A percentile compares a stretch with the other conserved stretches of the same genome.
These are phyloP conservation scores for Sphaeramia orbicularis DNA, from an alignment of 2,797 vertebrate species.

Conservation along the genomic window DNA sequence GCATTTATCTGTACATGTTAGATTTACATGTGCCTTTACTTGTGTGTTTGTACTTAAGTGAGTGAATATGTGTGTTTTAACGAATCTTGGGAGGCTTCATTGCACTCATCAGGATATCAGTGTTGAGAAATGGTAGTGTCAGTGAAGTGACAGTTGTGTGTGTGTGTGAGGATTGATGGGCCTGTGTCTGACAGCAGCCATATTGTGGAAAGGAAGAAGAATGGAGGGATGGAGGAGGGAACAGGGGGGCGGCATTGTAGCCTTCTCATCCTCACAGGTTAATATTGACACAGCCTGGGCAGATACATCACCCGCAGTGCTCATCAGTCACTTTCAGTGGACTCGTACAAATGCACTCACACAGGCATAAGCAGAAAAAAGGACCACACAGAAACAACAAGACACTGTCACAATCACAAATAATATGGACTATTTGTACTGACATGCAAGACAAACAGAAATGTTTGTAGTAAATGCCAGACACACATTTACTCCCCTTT, in stretches of 20 bases:
- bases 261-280: constrained; percentile 93
- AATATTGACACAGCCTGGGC: constrained; percentile 96
- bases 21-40: constrained; percentile 28
- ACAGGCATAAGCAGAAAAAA: constrained; percentile 30
- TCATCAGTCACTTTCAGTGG: constrained; percentile 81
- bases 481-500: constrained; percentile 14
- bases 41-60: constrained; percentile 67
- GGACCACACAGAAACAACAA: constrained; percentile 47
- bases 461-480: constrained; percentile 14
- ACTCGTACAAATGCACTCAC: constrained; percentile 56
- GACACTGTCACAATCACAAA: constrained; percentile 21
- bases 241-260: constrained; percentile 58
- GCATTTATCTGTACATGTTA: constrained; percentile 34
- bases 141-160: constrained; percentile 89
- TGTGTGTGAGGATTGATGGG: constrained; percentile 88
- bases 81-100: constrained; percentile 93
- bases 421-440: constrained; percentile 13
- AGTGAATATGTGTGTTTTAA: constrained; percentile 85
- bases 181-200: constrained; percentile 92
- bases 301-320: constrained; percentile 76
- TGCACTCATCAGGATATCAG: constrained; percentile 95
- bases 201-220: constrained; percentile 91
- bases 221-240: constrained; percentile 72
- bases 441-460: constrained; percentile 1
- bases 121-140: constrained; percentile 94